Base-by-base conservation (phyloP, 1,140 invertebrate genomes). In the Dryas iulia region DNA sequence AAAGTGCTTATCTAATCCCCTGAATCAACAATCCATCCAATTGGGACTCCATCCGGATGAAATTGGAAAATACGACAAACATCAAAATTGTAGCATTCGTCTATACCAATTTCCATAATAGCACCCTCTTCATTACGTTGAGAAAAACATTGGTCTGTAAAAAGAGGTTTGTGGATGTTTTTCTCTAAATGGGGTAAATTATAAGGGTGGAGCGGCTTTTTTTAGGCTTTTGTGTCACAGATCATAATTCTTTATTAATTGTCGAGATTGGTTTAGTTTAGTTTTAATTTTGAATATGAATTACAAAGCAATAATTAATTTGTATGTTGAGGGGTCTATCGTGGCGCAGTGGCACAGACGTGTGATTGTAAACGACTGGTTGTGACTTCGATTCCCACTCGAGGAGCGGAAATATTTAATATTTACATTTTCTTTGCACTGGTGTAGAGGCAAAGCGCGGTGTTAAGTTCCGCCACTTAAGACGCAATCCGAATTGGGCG, bases 81-180 rank as follows among this genome's bases (percentile, higher is more conserved):
- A 86, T 84, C 84, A 82, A 82, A 86, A 84, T 83, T 79, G 78
- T 83, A 74, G 78, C 77, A 79, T 80, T 77, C 78, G 70, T 63
- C 72, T 80, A 64, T 61, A 69, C 74, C 82, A 84, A 86, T 86
- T 86, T 86, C 77, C 84, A 86, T 86, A 84, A 86, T 84, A 83
- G 84, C 77, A 73, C 71, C 76, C 77, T 82, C 81, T 83, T 86
- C 82, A 86, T 86, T 82, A 78, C 57, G 66, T 59, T 63, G 35
- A 62, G 23, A 47, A 54, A 60, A 54, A 53, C 53, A 56, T 56
- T 56, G 11, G 24, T 12, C 2, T 54, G 23, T 12, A 25, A 56
- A 56, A 56, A 56, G n/a, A 18, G 53, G 33, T 39, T 39, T 39
- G 10, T 11, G n/a, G n/a, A 12, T 24, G 6, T 25, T 23, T 56